Percentiles rank a stretch among this genome's conserved stretches.
Conservation (phyloP, 2,888 invertebrate genomes). For the Mesoligia furuncula region DNA sequence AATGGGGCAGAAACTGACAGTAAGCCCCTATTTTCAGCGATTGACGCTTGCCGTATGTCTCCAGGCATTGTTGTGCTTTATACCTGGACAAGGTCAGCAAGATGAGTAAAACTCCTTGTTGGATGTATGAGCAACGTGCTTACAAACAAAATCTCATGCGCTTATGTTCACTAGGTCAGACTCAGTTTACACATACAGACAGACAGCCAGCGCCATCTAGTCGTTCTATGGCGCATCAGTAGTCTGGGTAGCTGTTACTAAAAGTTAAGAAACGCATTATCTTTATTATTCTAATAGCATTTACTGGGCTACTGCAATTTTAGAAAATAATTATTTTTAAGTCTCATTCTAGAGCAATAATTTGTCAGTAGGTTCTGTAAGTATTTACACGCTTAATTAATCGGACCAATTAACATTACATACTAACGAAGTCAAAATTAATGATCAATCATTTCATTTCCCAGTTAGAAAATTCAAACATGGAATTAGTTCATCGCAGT, state of each 20-base stretch:
- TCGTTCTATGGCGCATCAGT: background rate
- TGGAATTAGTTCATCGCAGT: slow-evolving; percentile 14
- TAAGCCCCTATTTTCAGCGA: background rate
- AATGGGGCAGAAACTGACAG: background rate
- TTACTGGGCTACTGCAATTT: background rate
- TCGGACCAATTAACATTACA: slow-evolving; percentile 11
- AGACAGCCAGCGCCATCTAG: slow-evolving; percentile 49
- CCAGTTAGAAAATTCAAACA: slow-evolving; percentile 17
- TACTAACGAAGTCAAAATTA: background rate
- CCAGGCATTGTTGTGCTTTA: background rate
- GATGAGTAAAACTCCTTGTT: slow-evolving; percentile 30
- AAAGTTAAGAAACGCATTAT: background rate
- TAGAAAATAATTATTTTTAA: background rate
- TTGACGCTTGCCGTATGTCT: background rate
- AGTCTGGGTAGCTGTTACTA: background rate
- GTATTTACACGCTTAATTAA: background rate
- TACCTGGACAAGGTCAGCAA: background rate
- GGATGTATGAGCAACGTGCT: slow-evolving; percentile 26
- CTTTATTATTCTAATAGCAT: background rate
- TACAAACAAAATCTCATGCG: slow-evolving; percentile 31
- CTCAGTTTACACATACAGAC: slow-evolving; percentile 3
- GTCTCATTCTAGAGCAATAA: background rate
- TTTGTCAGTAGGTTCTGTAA: background rate
- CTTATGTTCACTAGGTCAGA: slow-evolving; percentile 7
- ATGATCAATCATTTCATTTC: slow-evolving; percentile 22